Evolutionary conservation across 2,797 vertebrate species (phyloP), one percentile per base, ranked within the genome.

Genomic region (Xiphophorus birchmanni): DNA sequence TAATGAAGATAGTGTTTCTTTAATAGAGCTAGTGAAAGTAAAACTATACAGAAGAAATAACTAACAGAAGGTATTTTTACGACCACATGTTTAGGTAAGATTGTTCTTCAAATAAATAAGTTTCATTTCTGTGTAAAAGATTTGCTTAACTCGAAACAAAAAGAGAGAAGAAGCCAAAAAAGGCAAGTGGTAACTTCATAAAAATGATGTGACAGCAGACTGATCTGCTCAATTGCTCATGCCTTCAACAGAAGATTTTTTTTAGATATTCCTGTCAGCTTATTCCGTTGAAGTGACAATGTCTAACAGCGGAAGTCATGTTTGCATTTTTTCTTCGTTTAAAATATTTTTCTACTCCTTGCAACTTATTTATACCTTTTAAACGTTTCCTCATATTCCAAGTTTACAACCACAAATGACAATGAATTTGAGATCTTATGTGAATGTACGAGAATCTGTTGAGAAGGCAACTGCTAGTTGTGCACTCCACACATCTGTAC

Each of bases 201-300:
- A 88, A 87, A 67, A 54, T 42, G 37, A 80, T 58, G 48, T 79
- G 82, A 87, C 82, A 78, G 82, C 21, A 81, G 82, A 82, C 58
- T 77, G 86, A 17, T 75, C 65, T 77, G 67, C 86, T 80, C 65
- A 63, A 79, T 74, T 56, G 23, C 37, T 82, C 35, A 63, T n/a
- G 75, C 11, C 80, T 85, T 76, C 60, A 75, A 80, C 23, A 77
- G 84, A 86, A 82, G 26, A 35, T 50, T 32, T 32, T 32, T 32
- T 32, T 15, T 26, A 71, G 83, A 82, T 81, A 40, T 37, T 42
- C 65, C 18, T 23, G 3, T 67, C 21, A 40, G 65, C 37, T 67
- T 42, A 3, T 42, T 67, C 37, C 65, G 26, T 21, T 67, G 65
- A 67, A 77, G 81, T 77, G 37, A 54, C 60, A 77, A 50, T 7